Evolutionary conservation across 2,113 vertebrate species (phyloP), one percentile per base, ranked within the genome.

Genomic region (Telmatochromis sp.): DNA sequence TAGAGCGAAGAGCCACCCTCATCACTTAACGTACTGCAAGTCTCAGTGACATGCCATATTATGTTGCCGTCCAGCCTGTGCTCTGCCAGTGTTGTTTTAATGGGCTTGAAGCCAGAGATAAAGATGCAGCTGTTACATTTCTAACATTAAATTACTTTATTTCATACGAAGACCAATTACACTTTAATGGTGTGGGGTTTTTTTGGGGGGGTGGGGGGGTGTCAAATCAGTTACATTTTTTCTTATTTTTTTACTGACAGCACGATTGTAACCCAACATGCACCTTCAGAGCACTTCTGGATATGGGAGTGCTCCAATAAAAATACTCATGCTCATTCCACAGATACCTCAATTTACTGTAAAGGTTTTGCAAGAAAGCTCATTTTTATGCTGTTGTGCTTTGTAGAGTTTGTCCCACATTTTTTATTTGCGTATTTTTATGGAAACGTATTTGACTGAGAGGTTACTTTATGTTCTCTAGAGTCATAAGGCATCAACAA

Each of bases 1-100:
- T 73, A 17, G 51, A 87, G 53, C 6, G 28, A 90, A 87, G 87
- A 91, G 83, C 87, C 88, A 85, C 88, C 63, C 86, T 92, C 90
- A 81, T 94, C 86, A 65, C 82, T 85, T 49, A 73, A 45, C 2
- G 1, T 10, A 28, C 84, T 47, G 92, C 91, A 88, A 89, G 87
- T 87, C 82, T 37, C 40, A 75, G 83, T 91, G 92, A 90, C 87
- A 83, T 80, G 70, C 58, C 82, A 53, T 42, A 55, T 57, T 88
- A 37, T 35, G 9, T 49, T 47, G 57, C 28, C 35, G 17, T 84
- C 68, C 57, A 45, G 37, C 55, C 47, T 63, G 73, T n/a, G 42
- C 70, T 57, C 84, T 47, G 33, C 78, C 65, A 75, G 79, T 42
- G 19, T 83, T 84, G 40, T 88, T 89, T 81, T 3, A 5, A 42